A percentile compares a stretch with the other conserved stretches of the same genome.
Evolutionary conservation across 2,888 invertebrate genomes (phyloP).

Genomic region (Synanthedon tipuliformis): DNA sequence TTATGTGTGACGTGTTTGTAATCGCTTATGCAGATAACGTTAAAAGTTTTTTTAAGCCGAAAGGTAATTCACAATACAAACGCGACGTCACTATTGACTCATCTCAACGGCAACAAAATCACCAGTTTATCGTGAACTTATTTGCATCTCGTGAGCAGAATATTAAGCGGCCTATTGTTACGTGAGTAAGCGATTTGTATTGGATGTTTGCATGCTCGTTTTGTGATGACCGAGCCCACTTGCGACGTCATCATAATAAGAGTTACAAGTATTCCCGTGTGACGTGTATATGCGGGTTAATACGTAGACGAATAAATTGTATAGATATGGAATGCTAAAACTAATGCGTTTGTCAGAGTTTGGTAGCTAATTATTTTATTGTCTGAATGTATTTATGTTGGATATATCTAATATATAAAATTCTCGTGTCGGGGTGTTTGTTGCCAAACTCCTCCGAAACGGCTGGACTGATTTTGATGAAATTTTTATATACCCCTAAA

Average conservation of each 20-base stretch:
- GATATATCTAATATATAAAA: no score
- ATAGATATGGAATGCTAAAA: neutral
- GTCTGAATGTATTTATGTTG: no score
- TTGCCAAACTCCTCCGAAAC: no score
- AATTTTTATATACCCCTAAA: no score
- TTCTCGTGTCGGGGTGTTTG: no score
- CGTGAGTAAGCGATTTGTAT: neutral
- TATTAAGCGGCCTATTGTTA: neutral
- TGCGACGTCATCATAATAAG: conserved; percentile 3
- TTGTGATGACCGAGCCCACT: conserved; percentile 4
- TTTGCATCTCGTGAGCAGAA: neutral
- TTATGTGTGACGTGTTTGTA: no score
- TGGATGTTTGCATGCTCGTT: neutral
- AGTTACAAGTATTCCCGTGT: conserved; percentile 4
- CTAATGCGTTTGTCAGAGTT: no score
- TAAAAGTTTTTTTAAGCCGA: no score
- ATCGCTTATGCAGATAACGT: no score
- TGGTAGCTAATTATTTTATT: no score
- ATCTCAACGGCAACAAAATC: neutral
- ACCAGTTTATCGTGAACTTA: neutral
- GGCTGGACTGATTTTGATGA: no score
- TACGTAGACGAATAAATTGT: neutral
- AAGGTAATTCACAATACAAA: neutral
- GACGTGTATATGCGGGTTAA: conserved; percentile 4
- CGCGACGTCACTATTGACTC: neutral